phyloP scores from a whole-genome alignment of 2,888 invertebrate genomes.

The Dynastes tityus region DNA sequence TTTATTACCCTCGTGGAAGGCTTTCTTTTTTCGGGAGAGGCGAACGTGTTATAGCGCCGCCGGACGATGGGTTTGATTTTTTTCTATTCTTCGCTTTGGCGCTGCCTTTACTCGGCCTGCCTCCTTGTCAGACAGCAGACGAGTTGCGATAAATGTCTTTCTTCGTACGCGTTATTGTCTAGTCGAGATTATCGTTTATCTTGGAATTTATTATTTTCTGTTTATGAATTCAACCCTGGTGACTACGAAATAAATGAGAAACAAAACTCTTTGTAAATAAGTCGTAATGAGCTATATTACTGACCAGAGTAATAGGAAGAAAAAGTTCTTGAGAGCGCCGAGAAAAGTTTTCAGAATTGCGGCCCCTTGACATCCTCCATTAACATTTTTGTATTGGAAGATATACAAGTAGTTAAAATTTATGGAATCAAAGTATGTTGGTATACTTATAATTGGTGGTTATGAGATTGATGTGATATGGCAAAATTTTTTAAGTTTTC shows the following conservation, averaged over 20 bases:
- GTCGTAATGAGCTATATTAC: no score
- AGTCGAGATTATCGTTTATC: slow-evolving; percentile 32
- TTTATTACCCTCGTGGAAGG: slow-evolving; percentile 33
- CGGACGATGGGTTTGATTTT: slow-evolving; percentile 41
- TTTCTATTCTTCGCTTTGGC: not conserved
- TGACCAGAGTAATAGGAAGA: no score
- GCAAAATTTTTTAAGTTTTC: no score
- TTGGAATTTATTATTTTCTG: slow-evolving; percentile 25
- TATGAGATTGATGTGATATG: no score
- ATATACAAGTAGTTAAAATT: no score
- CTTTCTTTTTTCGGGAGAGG: slow-evolving; percentile 24
- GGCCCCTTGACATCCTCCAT: no score
- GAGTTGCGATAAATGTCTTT: slow-evolving; percentile 39
- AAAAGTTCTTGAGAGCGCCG: no score
- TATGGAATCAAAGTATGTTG: no score
- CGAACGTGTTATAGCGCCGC: slow-evolving; percentile 35
- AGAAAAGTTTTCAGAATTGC: no score
- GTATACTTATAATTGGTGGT: no score
- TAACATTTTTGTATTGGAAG: no score
- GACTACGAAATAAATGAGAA: not conserved
- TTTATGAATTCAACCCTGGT: slow-evolving; percentile 15
- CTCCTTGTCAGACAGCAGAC: not conserved
- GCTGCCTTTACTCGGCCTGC: not conserved
- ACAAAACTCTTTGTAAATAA: no score
- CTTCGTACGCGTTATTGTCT: slow-evolving; percentile 13